Base-by-base conservation (phyloP, 2,113 vertebrate species). In the Rhagologus leucostigma region DNA sequence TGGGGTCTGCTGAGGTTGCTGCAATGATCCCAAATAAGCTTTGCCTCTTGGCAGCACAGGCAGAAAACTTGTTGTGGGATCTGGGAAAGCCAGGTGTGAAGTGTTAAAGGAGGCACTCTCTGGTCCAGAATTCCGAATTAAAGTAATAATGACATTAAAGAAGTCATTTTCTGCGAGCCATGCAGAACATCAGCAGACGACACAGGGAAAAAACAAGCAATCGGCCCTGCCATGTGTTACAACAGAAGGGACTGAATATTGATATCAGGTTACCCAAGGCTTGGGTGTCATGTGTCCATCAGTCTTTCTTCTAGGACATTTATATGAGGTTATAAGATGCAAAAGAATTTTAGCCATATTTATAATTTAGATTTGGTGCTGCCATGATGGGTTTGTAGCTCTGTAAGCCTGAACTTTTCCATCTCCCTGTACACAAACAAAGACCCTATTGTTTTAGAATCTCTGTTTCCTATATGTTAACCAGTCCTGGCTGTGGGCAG, bases 161-260 rank as follows among this genome's bases (percentile, higher is more conserved):
- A 39, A 86, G 21, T 70, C 0, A 42, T 75, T 89, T 84, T 47
- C 64, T 80, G 41, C 59, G 11, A 93, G 50, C 68, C 50, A 30
- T 50, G 42, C 18, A 57, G 49, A 83, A 16, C 17, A 35, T 13
- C 30, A 79, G 0, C 29, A 53, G 32, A 77, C 14, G 20, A 39
- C 18, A 39, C 0, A 13, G 37, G 27, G 4, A 37, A 50, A 81
- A 1, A 30, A 1, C 0, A 0, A 55, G 9, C 26, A 56, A 64
- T 8, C 49, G 15, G 41, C 21, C 15, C 46, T 69, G 46, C 5
- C 11, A 22, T 21, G 16, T 30, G 11, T 29, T 73, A 13, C 32
- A 37, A 64, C 52, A 85, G 10, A 60, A 26, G 8, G 10, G 10
- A n/a, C 13, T 44, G 26, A 2, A 3, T 10, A 11, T 1, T 73